A percentile compares a stretch with the other conserved stretches of the same genome.
Evolutionary conservation across 2,888 invertebrate species (phyloP).

Genomic region (Dinocampus coccinellae): DNA sequence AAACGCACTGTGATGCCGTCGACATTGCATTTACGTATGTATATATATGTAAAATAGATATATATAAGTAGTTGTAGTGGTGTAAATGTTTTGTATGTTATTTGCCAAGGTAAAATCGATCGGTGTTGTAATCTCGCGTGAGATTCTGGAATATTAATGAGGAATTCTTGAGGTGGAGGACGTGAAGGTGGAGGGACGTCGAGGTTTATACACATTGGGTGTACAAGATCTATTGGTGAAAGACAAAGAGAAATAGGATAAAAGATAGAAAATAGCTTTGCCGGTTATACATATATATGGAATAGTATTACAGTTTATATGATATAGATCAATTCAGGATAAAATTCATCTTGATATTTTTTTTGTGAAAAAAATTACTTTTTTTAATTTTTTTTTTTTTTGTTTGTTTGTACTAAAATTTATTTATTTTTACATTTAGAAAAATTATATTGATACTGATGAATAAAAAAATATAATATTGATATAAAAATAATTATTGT

Average conservation of each 20-base stretch:
- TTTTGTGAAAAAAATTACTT: too few relatives aligned
- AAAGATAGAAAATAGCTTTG: background rate
- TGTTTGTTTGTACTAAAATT: too few relatives aligned
- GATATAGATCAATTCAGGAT: background rate
- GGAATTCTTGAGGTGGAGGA: slow-evolving; percentile 27
- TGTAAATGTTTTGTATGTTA: slow-evolving; percentile 17
- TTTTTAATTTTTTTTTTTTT: too few relatives aligned
- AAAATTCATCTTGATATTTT: slow-evolving; percentile 1
- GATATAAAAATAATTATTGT: too few relatives aligned
- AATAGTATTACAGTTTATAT: background rate
- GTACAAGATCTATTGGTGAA: slow-evolving; percentile 8
- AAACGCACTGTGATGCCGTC: too few relatives aligned
- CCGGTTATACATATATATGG: slow-evolving; percentile 10
- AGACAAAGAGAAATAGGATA: background rate
- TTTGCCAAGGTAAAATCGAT: slow-evolving; percentile 37
- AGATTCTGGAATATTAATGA: slow-evolving; percentile 42
- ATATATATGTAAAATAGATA: slow-evolving; percentile 6
- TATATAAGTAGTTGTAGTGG: background rate
- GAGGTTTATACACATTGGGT: slow-evolving; percentile 23
- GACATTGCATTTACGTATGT: background rate
- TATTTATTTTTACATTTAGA: too few relatives aligned
- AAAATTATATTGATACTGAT: too few relatives aligned
- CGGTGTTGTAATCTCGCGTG: slow-evolving; percentile 41
- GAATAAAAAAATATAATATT: too few relatives aligned
- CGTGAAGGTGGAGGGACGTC: too few relatives aligned